phyloP scores from a whole-genome alignment of 2,888 invertebrate species.

The Drosophila melanosoma region DNA sequence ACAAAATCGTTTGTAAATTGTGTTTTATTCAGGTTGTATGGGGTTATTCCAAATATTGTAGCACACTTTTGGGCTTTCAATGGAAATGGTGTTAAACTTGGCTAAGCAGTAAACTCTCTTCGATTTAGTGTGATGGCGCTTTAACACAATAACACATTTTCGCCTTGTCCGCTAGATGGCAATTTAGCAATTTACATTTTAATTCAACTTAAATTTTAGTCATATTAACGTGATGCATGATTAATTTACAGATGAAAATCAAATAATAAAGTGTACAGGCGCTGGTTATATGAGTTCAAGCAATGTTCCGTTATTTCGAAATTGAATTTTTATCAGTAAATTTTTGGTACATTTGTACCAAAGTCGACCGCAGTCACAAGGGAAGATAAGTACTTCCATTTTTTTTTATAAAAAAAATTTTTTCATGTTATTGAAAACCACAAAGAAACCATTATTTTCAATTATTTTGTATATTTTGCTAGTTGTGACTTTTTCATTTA shows the following conservation, averaged over 20 bases:
- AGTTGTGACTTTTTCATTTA: slow-evolving; percentile 3
- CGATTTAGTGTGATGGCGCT: slow-evolving; percentile 28
- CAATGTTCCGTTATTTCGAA: not conserved
- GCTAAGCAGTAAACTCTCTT: not conserved
- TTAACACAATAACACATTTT: rapidly evolving
- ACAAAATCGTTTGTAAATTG: not conserved
- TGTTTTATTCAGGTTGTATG: not conserved
- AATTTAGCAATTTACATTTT: too few species aligned
- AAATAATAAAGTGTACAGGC: not conserved
- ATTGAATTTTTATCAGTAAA: not conserved
- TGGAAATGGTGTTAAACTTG: slow-evolving; percentile 14
- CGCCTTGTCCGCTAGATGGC: not conserved
- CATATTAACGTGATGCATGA: not conserved
- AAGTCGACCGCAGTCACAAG: not conserved
- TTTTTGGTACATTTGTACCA: not conserved
- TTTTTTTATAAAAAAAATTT: not conserved
- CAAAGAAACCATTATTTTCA: not conserved
- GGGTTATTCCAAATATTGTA: not conserved
- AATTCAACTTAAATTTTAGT: not conserved
- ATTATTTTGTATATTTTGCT: not conserved
- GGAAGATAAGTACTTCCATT: not conserved
- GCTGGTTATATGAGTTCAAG: not conserved
- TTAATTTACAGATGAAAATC: not conserved
- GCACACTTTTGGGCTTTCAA: slow-evolving; percentile 6
- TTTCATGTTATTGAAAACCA: not conserved